Evolutionary conservation across 2,888 invertebrate species (phyloP).

Genomic region (Itoplectis maculator): DNA sequence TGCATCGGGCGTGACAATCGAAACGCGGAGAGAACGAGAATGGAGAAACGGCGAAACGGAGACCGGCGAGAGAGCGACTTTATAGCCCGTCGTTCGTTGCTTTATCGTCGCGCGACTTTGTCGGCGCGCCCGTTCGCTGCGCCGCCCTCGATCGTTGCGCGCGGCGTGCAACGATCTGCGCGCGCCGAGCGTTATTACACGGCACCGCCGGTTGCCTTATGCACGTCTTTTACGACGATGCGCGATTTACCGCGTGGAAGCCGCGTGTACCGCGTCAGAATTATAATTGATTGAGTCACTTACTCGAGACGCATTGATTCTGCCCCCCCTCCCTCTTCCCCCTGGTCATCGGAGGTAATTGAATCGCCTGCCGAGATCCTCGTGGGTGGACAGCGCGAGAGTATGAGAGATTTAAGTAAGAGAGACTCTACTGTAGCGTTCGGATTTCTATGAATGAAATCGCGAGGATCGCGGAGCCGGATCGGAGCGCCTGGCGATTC

Average conservation of each 20-base stretch:
- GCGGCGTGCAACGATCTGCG: neutral
- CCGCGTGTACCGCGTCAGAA: constrained; percentile 23
- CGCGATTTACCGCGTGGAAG: constrained; percentile 33
- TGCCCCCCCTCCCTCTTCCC: neutral
- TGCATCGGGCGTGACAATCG: constrained; percentile 68
- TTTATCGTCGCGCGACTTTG: constrained; percentile 67
- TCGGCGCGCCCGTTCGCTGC: constrained; percentile 61
- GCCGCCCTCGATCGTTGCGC: constrained; percentile 59
- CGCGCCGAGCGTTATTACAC: constrained; percentile 6
- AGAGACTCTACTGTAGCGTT: constrained; percentile 13
- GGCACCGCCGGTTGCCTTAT: constrained; percentile 4
- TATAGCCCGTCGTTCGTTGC: constrained; percentile 61
- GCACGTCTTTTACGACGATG: constrained; percentile 27
- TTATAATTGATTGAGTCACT: constrained; percentile 67
- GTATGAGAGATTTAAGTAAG: too few relatives aligned
- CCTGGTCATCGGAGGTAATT: constrained; percentile 56
- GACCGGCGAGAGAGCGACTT: constrained; percentile 57
- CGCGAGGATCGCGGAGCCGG: constrained; percentile 53
- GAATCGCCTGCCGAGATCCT: constrained; percentile 44
- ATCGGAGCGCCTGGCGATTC: constrained; percentile 1
- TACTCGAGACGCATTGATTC: constrained; percentile 59
- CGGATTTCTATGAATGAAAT: constrained; percentile 72
- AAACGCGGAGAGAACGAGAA: constrained; percentile 44
- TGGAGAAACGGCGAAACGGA: constrained; percentile 19
- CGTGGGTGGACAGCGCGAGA: constrained; percentile 59